Percentiles rank a stretch among this genome's conserved stretches.
phyloP scores from a whole-genome alignment of 2,888 invertebrate genomes.

The Drosophila koepferae region DNA sequence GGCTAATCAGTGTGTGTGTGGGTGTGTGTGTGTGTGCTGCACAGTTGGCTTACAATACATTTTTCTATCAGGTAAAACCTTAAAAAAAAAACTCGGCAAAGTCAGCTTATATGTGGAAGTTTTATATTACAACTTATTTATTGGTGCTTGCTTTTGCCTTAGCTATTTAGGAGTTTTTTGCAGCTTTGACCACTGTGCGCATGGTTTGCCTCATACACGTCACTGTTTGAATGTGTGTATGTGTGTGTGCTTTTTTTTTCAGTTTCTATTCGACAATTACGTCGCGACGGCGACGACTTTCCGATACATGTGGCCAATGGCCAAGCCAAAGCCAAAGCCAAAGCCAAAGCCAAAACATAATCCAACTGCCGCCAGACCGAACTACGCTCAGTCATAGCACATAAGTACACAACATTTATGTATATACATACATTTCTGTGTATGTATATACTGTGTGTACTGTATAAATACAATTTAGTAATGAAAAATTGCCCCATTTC shows the following conservation, averaged over 20 bases:
- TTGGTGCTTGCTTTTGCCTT: neutral
- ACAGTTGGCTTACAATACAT: slow-evolving; percentile 24
- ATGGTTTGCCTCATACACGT: neutral
- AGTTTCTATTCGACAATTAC: slow-evolving; percentile 63
- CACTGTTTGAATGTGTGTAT: slow-evolving; percentile 23
- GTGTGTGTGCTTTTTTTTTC: slow-evolving; percentile 47
- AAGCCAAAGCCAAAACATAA: slow-evolving; percentile 2
- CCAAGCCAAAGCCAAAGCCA: slow-evolving; percentile 1
- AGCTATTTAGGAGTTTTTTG: neutral
- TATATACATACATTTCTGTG: slow-evolving; percentile 7
- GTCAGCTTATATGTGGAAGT: neutral
- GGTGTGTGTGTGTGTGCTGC: slow-evolving; percentile 4
- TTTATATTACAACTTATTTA: too few species aligned
- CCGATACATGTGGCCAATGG: slow-evolving; percentile 16
- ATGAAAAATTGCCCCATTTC: slow-evolving; percentile 63
- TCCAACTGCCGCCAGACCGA: slow-evolving; percentile 10
- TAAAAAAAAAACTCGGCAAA: neutral
- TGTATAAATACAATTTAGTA: slow-evolving; percentile 27
- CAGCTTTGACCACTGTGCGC: slow-evolving; percentile 18
- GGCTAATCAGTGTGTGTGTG: slow-evolving; percentile 20
- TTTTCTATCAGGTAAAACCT: neutral
- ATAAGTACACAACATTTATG: neutral
- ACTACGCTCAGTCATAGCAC: neutral
- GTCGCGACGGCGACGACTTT: slow-evolving; percentile 21
- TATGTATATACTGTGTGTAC: neutral